A percentile compares a stretch with the other conserved stretches of the same genome.
phyloP scores from a whole-genome alignment of 2,888 invertebrate genomes.

The Trachelus troglodyta region DNA sequence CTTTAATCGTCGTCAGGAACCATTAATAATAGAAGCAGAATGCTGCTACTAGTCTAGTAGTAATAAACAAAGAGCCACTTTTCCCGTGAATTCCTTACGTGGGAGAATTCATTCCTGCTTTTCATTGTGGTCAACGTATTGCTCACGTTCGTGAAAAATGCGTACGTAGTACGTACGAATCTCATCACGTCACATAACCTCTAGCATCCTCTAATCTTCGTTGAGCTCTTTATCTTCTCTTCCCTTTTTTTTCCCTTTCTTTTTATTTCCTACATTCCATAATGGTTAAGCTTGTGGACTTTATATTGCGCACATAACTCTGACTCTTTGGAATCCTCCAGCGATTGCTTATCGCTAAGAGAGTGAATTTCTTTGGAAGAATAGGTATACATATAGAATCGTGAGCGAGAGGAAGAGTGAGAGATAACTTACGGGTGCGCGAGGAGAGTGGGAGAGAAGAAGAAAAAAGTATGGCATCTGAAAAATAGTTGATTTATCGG shows the following conservation, averaged over 20 bases:
- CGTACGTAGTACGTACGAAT: neutral
- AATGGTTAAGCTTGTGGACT: neutral
- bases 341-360: neutral
- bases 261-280: neutral
- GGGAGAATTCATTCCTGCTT: neutral
- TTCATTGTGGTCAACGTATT: neutral
- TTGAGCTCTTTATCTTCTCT: conserved; percentile 13
- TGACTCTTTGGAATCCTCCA: neutral
- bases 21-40: neutral
- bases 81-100: neutral
- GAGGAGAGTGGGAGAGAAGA: neutral
- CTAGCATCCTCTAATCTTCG: conserved; percentile 12
- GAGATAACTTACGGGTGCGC: neutral
- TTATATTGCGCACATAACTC: neutral
- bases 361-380: neutral
- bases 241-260: conserved; percentile 15
- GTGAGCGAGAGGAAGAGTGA: neutral
- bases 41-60: neutral
- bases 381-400: neutral
- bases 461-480: neutral
- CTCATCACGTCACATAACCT: neutral
- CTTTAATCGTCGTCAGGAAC: neutral
- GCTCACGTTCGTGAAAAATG: neutral
- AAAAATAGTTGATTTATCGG: neutral
- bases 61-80: neutral